Evolutionary conservation across 2,888 invertebrate genomes (phyloP).

Genomic region (Sceliomorpha sp.): DNA sequence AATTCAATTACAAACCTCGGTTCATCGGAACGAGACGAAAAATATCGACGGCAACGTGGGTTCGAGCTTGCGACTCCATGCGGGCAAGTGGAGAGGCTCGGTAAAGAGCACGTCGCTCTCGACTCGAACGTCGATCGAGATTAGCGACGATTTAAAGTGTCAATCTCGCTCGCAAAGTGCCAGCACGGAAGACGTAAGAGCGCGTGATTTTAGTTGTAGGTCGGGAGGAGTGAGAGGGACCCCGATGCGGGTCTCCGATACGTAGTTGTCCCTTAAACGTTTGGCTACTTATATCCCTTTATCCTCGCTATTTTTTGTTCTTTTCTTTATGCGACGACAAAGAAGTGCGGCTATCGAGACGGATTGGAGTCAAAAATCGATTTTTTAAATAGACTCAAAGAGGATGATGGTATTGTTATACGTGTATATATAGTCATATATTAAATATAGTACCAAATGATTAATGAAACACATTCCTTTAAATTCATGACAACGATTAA

Average conservation of each 20-base stretch:
- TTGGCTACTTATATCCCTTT: conserved; percentile 23
- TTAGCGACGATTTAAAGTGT: conserved; percentile 49
- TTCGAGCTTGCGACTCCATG: too few species aligned
- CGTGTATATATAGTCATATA: too few species aligned
- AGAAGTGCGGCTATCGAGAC: too few species aligned
- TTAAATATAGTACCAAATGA: too few species aligned
- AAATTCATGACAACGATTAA: too few species aligned
- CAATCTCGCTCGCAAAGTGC: conserved; percentile 44
- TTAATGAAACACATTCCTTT: too few species aligned
- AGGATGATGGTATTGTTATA: too few species aligned
- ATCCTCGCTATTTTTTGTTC: conserved; percentile 25
- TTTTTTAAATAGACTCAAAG: too few species aligned
- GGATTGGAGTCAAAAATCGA: too few species aligned
- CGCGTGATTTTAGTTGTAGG: conserved; percentile 34
- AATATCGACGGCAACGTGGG: too few species aligned
- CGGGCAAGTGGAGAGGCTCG: conserved; percentile 16
- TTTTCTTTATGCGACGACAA: conserved; percentile 13
- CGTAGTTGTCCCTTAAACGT: conserved; percentile 43
- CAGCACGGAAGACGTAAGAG: conserved; percentile 33
- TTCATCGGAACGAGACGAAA: too few species aligned
- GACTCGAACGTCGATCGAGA: conserved; percentile 40
- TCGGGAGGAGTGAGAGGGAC: conserved; percentile 30
- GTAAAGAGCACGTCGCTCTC: conserved; percentile 34
- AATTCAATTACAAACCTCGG: too few species aligned
- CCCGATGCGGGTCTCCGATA: conserved; percentile 44